Evolutionary conservation across 1,140 invertebrate genomes (phyloP), one percentile per base, ranked within the genome.

Genomic region (Asbolus verrucosus): DNA sequence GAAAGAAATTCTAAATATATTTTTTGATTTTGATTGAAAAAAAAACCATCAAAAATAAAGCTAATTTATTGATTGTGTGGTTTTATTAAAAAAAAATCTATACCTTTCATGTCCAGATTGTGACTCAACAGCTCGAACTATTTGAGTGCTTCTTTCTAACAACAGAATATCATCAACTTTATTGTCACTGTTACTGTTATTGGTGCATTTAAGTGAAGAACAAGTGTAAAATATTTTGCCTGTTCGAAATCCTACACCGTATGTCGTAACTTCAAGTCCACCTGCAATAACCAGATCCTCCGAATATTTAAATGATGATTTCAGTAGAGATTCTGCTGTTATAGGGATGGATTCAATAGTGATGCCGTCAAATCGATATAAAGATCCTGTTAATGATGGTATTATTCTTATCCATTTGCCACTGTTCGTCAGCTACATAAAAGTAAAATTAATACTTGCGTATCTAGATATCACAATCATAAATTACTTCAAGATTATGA

Each of bases 331-430:
- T 61, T 97, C 94, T 0, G 93, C 90, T 46, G 90, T 90, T 67
- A 98, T 87, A 13, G 94, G 94, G 59, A 98, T 83, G 0, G 91
- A 88, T 83, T 97, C 92, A 60, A 98, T 88, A 75, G 87, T 91
- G 50, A 94, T 89, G 0, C 94, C 95, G 84, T 97, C 93, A 81
- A 96, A 94, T 80, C 92, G 93, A 82, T 96, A 98, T 4, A 98
- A 84, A 11, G 90, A 89, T 6, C 96, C 96, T 80, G 90, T 92
- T 5, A 98, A 82, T 0, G 96, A 96, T 24, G 96, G 96, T 78
- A 98, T 95, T 74, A 98, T 85, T 71, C 92, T 87, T 27, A 95
- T 88, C 84, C 88, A 92, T 79, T 95, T 89, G 0, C 94, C 95
- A 84, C 94, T 90, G 68, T 92, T 91, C 41, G 89, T 92, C 9